A percentile compares a stretch with the other conserved stretches of the same genome.
These are phyloP conservation scores for Macrophya annulata DNA, from an alignment of 2,888 invertebrate species.

Conservation along the genomic window DNA sequence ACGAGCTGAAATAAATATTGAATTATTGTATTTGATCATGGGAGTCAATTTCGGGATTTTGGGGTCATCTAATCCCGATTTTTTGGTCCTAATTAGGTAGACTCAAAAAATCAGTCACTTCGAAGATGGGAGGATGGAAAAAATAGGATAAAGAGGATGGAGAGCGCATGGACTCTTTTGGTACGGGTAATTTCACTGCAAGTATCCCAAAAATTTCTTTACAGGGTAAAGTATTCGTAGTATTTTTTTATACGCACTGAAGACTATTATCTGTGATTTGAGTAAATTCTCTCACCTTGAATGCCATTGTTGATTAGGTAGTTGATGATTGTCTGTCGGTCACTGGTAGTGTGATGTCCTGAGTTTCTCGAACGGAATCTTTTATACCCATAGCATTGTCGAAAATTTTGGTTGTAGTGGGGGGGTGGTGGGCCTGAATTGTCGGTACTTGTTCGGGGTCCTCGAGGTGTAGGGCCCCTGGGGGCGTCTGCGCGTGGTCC, in stretches of 20 bases:
- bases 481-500: conserved; percentile 9
- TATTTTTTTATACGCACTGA: neutral
- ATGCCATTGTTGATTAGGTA: conserved; percentile 61
- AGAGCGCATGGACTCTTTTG: too few species aligned
- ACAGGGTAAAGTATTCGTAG: neutral
- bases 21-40: neutral
- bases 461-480: conserved; percentile 33
- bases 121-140: neutral
- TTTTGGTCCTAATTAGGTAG: conserved; percentile 34
- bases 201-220: neutral
- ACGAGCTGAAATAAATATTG: conserved; percentile 64
- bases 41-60: conserved; percentile 45
- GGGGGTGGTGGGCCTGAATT: conserved; percentile 50
- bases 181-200: neutral
- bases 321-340: conserved; percentile 56
- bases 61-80: conserved; percentile 29
- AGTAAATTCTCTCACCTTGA: conserved; percentile 59
- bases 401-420: conserved; percentile 65
- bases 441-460: conserved; percentile 21
- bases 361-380: conserved; percentile 64
- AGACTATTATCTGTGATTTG: conserved; percentile 57
- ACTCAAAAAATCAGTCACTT: conserved; percentile 59
- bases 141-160: neutral
- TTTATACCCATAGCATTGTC: conserved; percentile 67
- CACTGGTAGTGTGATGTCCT: conserved; percentile 52